A percentile compares a stretch with the other conserved stretches of the same genome.
phyloP scores from a whole-genome alignment of 2,113 vertebrate genomes.

The Archocentrus centrarchus region DNA sequence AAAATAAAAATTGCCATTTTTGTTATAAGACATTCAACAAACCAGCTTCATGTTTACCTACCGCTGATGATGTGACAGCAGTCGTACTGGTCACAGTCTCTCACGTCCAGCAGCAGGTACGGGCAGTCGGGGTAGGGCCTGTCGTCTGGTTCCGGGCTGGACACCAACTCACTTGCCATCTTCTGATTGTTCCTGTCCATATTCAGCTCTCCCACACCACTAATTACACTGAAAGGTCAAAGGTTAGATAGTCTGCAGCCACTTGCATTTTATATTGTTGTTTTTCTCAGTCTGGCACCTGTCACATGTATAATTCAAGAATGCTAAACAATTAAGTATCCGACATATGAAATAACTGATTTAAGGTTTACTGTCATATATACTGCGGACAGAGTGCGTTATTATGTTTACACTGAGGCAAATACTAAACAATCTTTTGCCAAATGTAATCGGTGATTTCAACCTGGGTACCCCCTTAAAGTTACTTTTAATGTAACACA shows the following conservation, averaged over 20 bases:
- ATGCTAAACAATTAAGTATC: not conserved
- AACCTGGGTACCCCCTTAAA: not conserved
- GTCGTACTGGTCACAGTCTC: conserved; percentile 88
- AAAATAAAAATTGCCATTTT: not conserved
- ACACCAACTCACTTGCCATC: conserved; percentile 8
- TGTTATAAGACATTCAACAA: not conserved
- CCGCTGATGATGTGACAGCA: conserved; percentile 92
- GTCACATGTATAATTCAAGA: not conserved
- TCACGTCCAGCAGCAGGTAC: conserved; percentile 92
- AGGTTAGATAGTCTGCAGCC: not conserved
- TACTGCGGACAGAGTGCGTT: not conserved
- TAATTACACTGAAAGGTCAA: conserved; percentile 86
- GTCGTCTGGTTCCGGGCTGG: conserved; percentile 49
- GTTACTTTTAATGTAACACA: not conserved
- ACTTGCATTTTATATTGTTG: not conserved
- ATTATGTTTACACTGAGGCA: not conserved
- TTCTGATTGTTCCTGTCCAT: conserved; percentile 78
- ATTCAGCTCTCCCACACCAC: conserved; percentile 92
- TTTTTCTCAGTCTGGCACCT: not conserved
- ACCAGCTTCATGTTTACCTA: conserved; percentile 55
- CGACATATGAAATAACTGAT: not conserved
- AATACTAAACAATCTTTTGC: not conserved
- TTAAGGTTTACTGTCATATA: no score
- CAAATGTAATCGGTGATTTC: not conserved
- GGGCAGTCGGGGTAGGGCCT: conserved; percentile 91